Percentiles rank a stretch among this genome's conserved stretches.
These are phyloP conservation scores for Cephus pulcher DNA, from an alignment of 2,888 invertebrate species.

Conservation along the genomic window DNA sequence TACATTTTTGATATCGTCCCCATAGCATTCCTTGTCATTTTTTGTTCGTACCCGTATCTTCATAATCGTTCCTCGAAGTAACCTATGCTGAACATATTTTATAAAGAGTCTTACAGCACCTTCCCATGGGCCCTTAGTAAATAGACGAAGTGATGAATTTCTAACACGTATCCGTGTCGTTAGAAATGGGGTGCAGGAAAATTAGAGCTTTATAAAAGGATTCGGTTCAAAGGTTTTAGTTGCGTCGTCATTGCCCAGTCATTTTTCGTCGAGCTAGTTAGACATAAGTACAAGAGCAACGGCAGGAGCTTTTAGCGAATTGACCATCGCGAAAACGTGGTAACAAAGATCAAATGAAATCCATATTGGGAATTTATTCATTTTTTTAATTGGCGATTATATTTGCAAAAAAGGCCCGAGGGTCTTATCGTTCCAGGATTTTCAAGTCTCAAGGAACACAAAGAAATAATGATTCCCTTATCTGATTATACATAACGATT, in stretches of 20 bases:
- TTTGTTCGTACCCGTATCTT: background rate
- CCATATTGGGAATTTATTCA: background rate
- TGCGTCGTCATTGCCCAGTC: conserved; percentile 46
- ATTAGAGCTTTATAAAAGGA: background rate
- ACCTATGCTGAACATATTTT: background rate
- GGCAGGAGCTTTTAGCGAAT: conserved; percentile 1
- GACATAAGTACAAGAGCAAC: background rate
- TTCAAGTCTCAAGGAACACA: too few relatives aligned
- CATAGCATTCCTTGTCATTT: background rate
- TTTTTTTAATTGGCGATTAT: too few relatives aligned
- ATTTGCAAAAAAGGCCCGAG: background rate
- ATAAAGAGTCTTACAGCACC: conserved; percentile 15
- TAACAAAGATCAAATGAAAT: background rate
- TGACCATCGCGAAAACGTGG: background rate
- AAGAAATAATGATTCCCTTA: too few relatives aligned
- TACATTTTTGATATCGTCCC: background rate
- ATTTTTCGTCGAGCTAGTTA: conserved; percentile 45
- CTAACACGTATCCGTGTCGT: conserved; percentile 16
- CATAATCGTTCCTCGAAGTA: background rate
- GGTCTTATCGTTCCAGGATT: background rate
- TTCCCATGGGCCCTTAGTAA: conserved; percentile 23
- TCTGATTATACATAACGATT: too few relatives aligned
- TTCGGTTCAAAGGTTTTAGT: conserved; percentile 20
- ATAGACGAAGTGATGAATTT: conserved; percentile 38
- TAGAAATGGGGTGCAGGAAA: background rate